Evolutionary conservation across 1,140 invertebrate species (phyloP).

Genomic region (Drosophila malerkotliana): DNA sequence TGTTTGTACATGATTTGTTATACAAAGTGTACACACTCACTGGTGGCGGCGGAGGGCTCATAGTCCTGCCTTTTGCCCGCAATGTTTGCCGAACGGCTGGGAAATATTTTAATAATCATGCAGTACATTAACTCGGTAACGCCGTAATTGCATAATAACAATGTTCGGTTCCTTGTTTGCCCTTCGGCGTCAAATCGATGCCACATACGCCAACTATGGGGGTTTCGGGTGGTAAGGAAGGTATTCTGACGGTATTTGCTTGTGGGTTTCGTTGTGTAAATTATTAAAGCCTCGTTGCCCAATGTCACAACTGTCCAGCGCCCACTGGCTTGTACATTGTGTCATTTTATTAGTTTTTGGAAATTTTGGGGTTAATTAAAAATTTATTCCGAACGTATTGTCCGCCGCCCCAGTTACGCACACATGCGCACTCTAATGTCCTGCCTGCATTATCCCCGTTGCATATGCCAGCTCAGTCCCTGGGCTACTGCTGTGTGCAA

Average conservation of each 20-base stretch:
- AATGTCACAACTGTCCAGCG: constrained; percentile 30
- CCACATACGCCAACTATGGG: constrained; percentile 14
- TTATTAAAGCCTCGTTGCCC: constrained; percentile 57
- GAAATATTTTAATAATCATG: constrained; percentile 79
- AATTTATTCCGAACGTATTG: constrained; percentile 67
- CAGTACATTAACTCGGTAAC: constrained; percentile 67
- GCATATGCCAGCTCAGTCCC: constrained; percentile 48
- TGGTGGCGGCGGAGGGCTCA: background rate
- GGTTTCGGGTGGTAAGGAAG: background rate
- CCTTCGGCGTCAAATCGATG: constrained; percentile 42
- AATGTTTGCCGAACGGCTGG: constrained; percentile 19
- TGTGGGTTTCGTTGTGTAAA: constrained; percentile 44
- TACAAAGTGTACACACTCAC: constrained; percentile 52
- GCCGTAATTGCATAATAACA: constrained; percentile 77
- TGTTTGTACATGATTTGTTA: constrained; percentile 81
- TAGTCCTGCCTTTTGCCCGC: background rate
- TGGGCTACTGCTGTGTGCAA: constrained; percentile 22
- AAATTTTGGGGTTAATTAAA: constrained; percentile 81
- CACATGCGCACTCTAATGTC: constrained; percentile 1
- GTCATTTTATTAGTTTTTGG: constrained; percentile 73
- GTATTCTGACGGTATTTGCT: constrained; percentile 10
- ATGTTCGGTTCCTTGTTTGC: constrained; percentile 42
- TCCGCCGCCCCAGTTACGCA: constrained; percentile 15
- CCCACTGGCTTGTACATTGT: constrained; percentile 29
- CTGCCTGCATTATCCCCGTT: constrained; percentile 23